phyloP scores from a whole-genome alignment of 1,140 invertebrate species.

The Temnothorax curvispinosus region DNA sequence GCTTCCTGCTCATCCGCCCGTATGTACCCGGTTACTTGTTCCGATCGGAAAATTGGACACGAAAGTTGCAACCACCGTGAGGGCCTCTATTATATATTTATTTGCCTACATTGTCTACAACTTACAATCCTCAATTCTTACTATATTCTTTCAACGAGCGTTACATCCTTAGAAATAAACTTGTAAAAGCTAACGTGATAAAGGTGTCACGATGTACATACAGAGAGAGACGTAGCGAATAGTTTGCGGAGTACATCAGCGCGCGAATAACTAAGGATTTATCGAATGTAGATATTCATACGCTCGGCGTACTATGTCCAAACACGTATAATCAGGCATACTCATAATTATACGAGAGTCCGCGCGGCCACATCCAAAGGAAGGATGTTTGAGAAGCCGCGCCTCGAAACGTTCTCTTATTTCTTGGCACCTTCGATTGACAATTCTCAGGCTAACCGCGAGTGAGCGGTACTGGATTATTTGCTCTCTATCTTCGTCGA shows the following conservation, averaged over 20 bases:
- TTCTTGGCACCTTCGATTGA: slow-evolving; percentile 84
- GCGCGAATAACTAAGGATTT: slow-evolving; percentile 17
- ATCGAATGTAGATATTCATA: slow-evolving; percentile 27
- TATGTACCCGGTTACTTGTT: slow-evolving; percentile 22
- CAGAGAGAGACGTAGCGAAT: neutral
- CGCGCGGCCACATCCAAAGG: slow-evolving; percentile 76
- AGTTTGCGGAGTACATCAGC: slow-evolving; percentile 17
- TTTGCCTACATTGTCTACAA: neutral
- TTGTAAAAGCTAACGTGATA: neutral
- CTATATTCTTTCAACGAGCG: neutral
- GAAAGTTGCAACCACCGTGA: neutral
- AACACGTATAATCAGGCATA: slow-evolving; percentile 26
- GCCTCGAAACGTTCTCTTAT: slow-evolving; percentile 77
- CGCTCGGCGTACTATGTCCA: slow-evolving; percentile 9
- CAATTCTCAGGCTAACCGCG: slow-evolving; percentile 81
- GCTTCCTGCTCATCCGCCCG: slow-evolving; percentile 61
- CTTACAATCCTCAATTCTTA: too few relatives aligned
- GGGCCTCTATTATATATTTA: neutral
- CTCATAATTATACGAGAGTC: slow-evolving; percentile 47
- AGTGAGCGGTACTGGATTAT: slow-evolving; percentile 55
- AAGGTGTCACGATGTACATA: slow-evolving; percentile 25
- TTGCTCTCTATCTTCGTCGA: slow-evolving; percentile 64
- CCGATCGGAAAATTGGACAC: slow-evolving; percentile 49
- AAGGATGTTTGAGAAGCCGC: slow-evolving; percentile 84
- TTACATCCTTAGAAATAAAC: neutral